Evolutionary conservation across 1,140 invertebrate genomes (phyloP), one percentile per base, ranked within the genome.

Genomic region (Plutomurus gul): DNA sequence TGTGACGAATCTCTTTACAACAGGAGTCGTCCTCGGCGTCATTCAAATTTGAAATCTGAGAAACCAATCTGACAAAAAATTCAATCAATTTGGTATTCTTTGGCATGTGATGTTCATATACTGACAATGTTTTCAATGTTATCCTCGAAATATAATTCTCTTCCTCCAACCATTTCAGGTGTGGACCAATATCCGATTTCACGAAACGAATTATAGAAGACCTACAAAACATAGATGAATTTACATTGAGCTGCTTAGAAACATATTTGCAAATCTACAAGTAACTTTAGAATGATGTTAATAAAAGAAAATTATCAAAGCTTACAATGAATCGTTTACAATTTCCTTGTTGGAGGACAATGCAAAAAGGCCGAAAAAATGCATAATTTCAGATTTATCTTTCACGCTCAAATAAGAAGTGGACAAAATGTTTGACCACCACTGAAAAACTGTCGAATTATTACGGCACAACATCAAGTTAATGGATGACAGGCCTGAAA

Each of bases 401-500:
- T 72, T 80, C 8, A 83, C 20, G 5, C 70, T 20, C 33, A 81
- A 33, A 40, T 83, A 33, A 0, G n/a, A 18, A 27, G 18, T n/a
- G 0, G 20, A 16, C 77, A 80, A 72, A 20, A 77, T 30, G 3
- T 71, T 73, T n/a, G 18, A 37, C 82, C 82, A 83, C 82, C 82
- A 83, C 1, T 70, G 30, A 30, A 33, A 40, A 16, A 83, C 30
- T 56, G 78, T 30, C 16, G 22, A 1, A 70, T 72, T 80, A 47
- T 80, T 75, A 43, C 71, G 6, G 49, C 75, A 81, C 0, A 25
- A 4, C 13, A 75, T 74, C 25, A 76, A 27, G 27, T 82, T 30
- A n/a, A 83, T 30, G 6, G 71, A 76, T 1, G 75, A 43, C 60
- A 83, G n/a, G 36, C 80, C 82, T 39, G 39, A 51, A 37, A 83